Base-by-base conservation (phyloP, 2,888 invertebrate genomes). In the Linnaemya vulpina region DNA sequence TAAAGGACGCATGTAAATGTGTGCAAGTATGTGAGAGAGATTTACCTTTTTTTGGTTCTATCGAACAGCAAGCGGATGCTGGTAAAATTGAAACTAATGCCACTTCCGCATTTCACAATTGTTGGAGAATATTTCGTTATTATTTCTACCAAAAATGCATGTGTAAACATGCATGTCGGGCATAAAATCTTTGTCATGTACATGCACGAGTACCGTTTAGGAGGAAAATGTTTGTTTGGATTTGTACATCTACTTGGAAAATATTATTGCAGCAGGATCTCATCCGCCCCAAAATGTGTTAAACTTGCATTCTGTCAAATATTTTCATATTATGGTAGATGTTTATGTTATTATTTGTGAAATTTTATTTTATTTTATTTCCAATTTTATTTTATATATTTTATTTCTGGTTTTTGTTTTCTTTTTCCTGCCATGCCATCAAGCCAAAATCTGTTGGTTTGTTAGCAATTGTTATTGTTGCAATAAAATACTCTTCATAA, bases 11-110 rank as follows among this genome's bases (percentile, higher is more conserved):
- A 30, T 30, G 2, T 30, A 2, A 30, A 5, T 30, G 5, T 30
- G 30, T 30, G 2, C 30, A 30, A 30, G 5, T 5, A 30, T 30
- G 5, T 17, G 38, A 38, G 5, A 17, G 1, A 22, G 40, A 53
- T 17, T 11, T 49, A 25, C 43, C 9, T 46, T 35, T 62, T 49
- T 58, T 17, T 65, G 22, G 13, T 75, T 25, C 9, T 46, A 17
- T 30, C 40, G 40, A 53, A 58, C 73, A 60, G 74, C 71, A 67
- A 67, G 17, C 68, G 87, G 82, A 84, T 80, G 71, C 78, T 83
- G 83, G 73, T 83, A 77, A 80, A 77, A 84, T 74, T 79, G 68
- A 76, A 84, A 86, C 70, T 77, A 74, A 80, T 60, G 73, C 43
- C 74, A 87, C 81, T 49, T 83, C 86, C 86, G 73, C 15, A 17